Evolutionary conservation across 2,113 vertebrate genomes (phyloP), one percentile per base, ranked within the genome.

Genomic region (Calonectris borealis): DNA sequence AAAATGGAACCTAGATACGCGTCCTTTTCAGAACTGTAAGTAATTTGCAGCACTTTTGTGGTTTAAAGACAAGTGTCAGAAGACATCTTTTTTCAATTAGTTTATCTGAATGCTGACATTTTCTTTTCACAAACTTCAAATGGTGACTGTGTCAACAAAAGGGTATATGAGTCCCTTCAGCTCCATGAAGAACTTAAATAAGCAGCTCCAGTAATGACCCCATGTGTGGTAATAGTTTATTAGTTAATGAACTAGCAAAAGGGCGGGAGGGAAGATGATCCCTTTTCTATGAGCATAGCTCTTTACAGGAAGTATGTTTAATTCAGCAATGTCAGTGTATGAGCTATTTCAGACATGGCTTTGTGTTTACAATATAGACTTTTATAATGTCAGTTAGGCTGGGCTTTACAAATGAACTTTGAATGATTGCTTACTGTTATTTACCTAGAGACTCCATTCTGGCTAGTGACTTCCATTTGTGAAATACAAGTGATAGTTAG

Each of bases 101-200:
- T 94, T 86, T 61, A 73, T 72, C 36, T 65, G 82, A 93, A 96
- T 91, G 54, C 57, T 85, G 92, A 85, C 70, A 77, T 92, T 86
- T 93, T 92, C 68, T 70, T 96, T 88, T 90, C 34, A 77, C 71
- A 80, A 89, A 83, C 58, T 93, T 93, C 68, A 83, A 9, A 68
- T 90, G 68, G 25, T 90, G 71, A 54, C 42, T 82, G 34, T 87
- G 79, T 93, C 82, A 91, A 90, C 88, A 92, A 62, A 75, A 77
- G 68, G 27, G 11, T 73, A 7, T 61, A 29, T 36, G 68, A 92
- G 32, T 92, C 62, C 58, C 32, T 86, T 94, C 71, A 54, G 38
- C 27, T 82, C 60, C 49, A 24, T 72, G 38, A 77, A 66, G 32
- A 90, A 69, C 71, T 90, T 83, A 66, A 76, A 75, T 64, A 57